A percentile compares a stretch with the other conserved stretches of the same genome.
phyloP scores from a whole-genome alignment of 2,888 invertebrate species.

The Fragum sueziense region DNA sequence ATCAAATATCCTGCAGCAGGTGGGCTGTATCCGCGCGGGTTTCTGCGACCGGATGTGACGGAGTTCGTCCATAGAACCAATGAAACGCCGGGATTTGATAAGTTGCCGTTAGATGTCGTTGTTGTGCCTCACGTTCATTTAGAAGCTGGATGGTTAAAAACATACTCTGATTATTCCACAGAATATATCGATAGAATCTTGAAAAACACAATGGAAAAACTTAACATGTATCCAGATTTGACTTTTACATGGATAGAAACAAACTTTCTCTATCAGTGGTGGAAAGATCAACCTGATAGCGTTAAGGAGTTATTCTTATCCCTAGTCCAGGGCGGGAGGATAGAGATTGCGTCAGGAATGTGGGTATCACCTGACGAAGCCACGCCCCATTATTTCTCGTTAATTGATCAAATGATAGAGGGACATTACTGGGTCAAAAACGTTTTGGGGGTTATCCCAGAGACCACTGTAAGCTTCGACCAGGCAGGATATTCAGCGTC shows the following conservation, averaged over 20 bases:
- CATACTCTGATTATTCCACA: conserved; percentile 96
- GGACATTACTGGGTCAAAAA: conserved; percentile 77
- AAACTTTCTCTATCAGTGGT: conserved; percentile 76
- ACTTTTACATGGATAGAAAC: conserved; percentile 79
- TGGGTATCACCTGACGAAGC: conserved; percentile 80
- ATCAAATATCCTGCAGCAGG: conserved; percentile 7
- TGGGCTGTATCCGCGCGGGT: neutral
- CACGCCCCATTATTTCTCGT: conserved; percentile 71
- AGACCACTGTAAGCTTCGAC: conserved; percentile 76
- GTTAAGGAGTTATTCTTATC: conserved; percentile 53
- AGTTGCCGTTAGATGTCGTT: conserved; percentile 79
- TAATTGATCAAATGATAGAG: conserved; percentile 76
- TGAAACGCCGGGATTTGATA: conserved; percentile 8
- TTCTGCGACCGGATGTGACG: conserved; percentile 11
- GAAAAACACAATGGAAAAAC: conserved; percentile 94
- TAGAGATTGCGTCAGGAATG: conserved; percentile 77
- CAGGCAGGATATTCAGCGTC: conserved; percentile 78
- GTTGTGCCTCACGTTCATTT: conserved; percentile 97
- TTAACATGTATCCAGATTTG: conserved; percentile 89
- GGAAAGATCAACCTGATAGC: conserved; percentile 60
- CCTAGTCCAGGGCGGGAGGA: conserved; percentile 67
- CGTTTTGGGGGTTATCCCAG: conserved; percentile 83
- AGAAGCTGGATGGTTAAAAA: conserved; percentile 98
- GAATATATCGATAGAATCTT: conserved; percentile 90
- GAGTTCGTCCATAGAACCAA: conserved; percentile 9